Evolutionary conservation across 2,888 invertebrate genomes (phyloP).

Genomic region (Ypsolopha sequella): DNA sequence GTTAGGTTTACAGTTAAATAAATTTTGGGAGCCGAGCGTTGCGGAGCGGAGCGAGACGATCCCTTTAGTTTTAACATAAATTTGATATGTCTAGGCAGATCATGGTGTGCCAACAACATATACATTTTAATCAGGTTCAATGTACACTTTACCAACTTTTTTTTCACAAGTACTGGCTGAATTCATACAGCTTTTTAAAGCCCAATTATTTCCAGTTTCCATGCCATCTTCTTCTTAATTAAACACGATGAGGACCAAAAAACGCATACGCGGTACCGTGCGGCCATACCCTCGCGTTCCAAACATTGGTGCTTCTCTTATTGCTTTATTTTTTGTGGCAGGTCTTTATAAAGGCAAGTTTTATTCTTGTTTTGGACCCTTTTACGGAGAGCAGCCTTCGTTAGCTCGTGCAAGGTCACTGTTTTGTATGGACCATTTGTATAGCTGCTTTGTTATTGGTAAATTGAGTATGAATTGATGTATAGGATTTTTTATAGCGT

Average conservation of each 20-base stretch:
- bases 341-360: constrained; percentile 37
- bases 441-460: constrained; percentile 14
- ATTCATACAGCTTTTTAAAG: too few species aligned
- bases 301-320: background rate
- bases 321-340: constrained; percentile 46
- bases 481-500: too few species aligned
- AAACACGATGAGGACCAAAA: background rate
- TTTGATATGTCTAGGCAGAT: too few species aligned
- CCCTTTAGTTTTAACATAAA: too few species aligned
- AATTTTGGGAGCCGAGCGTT: too few species aligned
- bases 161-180: too few species aligned
- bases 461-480: background rate
- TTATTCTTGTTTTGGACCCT: constrained; percentile 48
- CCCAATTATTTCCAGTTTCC: too few species aligned
- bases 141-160: too few species aligned
- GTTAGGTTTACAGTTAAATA: too few species aligned
- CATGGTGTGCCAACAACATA: too few species aligned
- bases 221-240: background rate
- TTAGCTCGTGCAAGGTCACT: constrained; percentile 61
- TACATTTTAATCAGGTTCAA: too few species aligned
- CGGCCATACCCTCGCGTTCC: background rate
- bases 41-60: too few species aligned
- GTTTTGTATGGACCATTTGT: constrained; percentile 21
- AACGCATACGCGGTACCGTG: background rate
- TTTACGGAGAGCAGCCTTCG: constrained; percentile 59